Percentiles rank a stretch among this genome's conserved stretches.
Conservation (phyloP, 2,113 vertebrate species). For the Xiphorhynchus elegans region DNA sequence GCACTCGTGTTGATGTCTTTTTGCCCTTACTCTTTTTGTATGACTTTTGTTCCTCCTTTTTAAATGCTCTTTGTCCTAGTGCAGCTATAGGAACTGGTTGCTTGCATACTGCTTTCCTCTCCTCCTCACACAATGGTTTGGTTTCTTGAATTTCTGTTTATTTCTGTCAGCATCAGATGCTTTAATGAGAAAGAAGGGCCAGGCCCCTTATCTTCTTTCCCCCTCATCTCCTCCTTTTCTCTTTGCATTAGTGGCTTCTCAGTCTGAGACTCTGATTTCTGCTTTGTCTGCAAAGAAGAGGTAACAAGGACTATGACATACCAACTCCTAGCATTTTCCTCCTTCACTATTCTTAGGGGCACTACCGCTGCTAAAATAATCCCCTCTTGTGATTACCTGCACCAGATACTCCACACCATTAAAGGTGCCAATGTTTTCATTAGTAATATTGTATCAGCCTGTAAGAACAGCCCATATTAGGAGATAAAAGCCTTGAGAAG, state of each 20-base stretch:
- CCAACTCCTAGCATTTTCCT: not conserved
- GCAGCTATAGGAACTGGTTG: not conserved
- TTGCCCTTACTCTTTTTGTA: not conserved
- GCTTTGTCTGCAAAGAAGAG: not conserved
- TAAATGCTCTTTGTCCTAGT: not conserved
- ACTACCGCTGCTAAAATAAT: not conserved
- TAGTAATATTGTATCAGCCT: not conserved
- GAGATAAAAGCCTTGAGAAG: not conserved
- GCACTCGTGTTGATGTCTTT: not conserved
- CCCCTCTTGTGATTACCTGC: not conserved
- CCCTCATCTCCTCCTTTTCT: not conserved
- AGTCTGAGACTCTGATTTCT: not conserved
- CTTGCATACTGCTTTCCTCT: not conserved
- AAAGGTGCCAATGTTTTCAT: not conserved
- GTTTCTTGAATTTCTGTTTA: not conserved
- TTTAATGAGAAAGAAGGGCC: not conserved
- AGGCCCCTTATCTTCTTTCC: not conserved
- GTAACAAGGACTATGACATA: not conserved
- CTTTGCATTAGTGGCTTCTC: not conserved
- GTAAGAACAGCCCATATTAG: not conserved
- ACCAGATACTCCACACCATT: not conserved
- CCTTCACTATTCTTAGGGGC: not conserved
- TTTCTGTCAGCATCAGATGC: not conserved
- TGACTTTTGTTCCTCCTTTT: not conserved
- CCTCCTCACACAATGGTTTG: not conserved